Conservation (phyloP, 2,797 vertebrate species). For the Bovichtus diacanthus region DNA sequence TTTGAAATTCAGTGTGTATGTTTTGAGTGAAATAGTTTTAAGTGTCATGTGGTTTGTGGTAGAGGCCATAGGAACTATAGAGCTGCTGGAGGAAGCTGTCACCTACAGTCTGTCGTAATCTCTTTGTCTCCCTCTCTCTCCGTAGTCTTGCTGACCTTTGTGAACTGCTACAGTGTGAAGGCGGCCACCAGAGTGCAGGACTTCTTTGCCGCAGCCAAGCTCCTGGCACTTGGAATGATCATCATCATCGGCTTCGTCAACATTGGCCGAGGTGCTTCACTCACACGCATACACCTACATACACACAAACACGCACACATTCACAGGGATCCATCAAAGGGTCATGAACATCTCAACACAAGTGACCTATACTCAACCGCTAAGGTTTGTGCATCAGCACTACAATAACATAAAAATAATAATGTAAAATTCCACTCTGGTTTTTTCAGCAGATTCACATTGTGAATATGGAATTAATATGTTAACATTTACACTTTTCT, state of each 20-base stretch:
- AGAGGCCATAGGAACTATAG: neutral
- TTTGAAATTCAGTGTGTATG: neutral
- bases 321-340: neutral
- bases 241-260: slow-evolving; percentile 94
- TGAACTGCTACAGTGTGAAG: slow-evolving; percentile 98
- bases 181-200: slow-evolving; percentile 97
- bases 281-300: neutral
- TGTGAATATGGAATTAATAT: too few relatives aligned
- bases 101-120: neutral
- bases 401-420: neutral
- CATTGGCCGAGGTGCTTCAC: slow-evolving; percentile 73
- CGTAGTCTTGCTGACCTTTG: slow-evolving; percentile 92
- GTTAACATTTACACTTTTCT: neutral
- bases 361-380: too few relatives aligned
- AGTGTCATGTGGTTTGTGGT: neutral
- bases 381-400: neutral
- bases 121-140: neutral
- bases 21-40: neutral
- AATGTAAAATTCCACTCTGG: too few relatives aligned
- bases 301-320: neutral
- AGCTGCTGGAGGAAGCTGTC: neutral
- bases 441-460: neutral
- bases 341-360: neutral
- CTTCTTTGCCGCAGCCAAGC: slow-evolving; percentile 93
- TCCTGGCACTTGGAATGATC: slow-evolving; percentile 92